Conservation (phyloP, 2,113 vertebrate species). For the Sinocyclocheilus anophthalmus region DNA sequence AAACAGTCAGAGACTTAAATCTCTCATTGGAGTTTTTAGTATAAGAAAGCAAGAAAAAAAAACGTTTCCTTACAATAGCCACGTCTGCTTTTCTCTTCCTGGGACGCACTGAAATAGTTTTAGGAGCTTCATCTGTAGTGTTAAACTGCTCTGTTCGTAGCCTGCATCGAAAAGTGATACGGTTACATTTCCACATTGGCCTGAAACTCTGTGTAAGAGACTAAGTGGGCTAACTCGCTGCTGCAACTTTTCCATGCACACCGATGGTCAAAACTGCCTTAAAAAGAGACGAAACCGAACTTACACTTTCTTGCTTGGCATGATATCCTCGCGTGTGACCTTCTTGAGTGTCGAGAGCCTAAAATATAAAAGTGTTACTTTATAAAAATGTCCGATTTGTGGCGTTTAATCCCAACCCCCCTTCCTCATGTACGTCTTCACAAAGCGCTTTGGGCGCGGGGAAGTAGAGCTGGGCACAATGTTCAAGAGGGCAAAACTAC, state of each 20-base stretch:
- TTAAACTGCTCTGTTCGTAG: constrained; percentile 69
- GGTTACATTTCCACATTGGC: constrained; percentile 20
- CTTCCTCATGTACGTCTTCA: constrained; percentile 59
- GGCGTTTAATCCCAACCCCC: constrained; percentile 72
- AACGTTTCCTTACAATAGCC: constrained; percentile 82
- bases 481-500: constrained; percentile 49
- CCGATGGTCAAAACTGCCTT: constrained; percentile 35
- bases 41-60: too few relatives aligned
- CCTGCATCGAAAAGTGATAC: constrained; percentile 55
- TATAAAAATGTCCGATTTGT: constrained; percentile 35
- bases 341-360: constrained; percentile 62
- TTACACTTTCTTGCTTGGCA: constrained; percentile 75
- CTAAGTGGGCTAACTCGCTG: constrained; percentile 61
- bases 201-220: constrained; percentile 46
- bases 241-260: constrained; percentile 44
- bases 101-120: constrained; percentile 68
- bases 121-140: constrained; percentile 63
- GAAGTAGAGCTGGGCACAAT: constrained; percentile 59
- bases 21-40: too few relatives aligned
- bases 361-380: constrained; percentile 19
- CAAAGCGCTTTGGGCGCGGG: constrained; percentile 71
- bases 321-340: constrained; percentile 59
- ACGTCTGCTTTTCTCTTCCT: constrained; percentile 96
- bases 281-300: constrained; percentile 51
- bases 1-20: background rate